Conservation (phyloP, 2,797 vertebrate genomes). For the Monodelphis domestica region DNA sequence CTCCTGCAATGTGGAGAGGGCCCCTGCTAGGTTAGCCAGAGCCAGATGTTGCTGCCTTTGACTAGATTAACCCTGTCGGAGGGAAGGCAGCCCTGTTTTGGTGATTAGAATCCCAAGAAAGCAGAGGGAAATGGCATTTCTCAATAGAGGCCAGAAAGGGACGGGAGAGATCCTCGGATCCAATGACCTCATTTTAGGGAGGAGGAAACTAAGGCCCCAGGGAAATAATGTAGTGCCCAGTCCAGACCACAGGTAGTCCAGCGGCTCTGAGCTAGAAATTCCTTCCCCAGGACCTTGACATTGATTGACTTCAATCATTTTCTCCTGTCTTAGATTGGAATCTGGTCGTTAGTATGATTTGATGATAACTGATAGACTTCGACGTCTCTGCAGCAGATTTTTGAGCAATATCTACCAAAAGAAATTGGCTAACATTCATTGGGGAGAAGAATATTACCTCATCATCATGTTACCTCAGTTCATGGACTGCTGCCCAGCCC, state of each 20-base stretch:
- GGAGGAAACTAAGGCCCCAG: no score
- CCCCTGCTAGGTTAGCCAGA: neutral
- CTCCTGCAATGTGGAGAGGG: neutral
- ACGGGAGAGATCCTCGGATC: neutral
- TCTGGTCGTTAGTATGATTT: neutral
- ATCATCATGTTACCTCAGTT: neutral
- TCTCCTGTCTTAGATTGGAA: neutral
- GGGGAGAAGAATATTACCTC: neutral
- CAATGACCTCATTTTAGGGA: neutral
- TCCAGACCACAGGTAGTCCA: neutral
- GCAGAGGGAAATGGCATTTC: rapidly evolving
- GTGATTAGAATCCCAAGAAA: neutral
- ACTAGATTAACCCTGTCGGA: neutral
- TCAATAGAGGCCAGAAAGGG: neutral
- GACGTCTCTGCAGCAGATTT: neutral
- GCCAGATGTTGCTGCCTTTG: rapidly evolving
- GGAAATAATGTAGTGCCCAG: neutral
- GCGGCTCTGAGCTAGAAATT: neutral
- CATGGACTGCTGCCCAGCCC: neutral
- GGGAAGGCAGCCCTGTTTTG: neutral
- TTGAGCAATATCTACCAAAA: neutral
- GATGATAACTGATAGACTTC: neutral
- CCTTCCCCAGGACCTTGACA: neutral
- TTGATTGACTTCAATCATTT: neutral
- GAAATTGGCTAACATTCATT: neutral